Evolutionary conservation across 2,797 vertebrate genomes (phyloP).

Genomic region (Tapera naevia): DNA sequence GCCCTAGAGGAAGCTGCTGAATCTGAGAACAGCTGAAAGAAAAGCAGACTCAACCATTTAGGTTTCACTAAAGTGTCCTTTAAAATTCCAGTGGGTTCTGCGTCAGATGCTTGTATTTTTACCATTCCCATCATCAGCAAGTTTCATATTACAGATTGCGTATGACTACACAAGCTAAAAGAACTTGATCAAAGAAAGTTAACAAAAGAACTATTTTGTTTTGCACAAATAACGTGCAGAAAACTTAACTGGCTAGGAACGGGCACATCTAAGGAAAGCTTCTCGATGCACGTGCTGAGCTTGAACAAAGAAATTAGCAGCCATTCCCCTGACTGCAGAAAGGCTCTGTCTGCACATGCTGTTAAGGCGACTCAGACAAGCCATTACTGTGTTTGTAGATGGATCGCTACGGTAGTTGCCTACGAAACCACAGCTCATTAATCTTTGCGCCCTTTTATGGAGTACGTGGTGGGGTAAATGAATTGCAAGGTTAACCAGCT

Average conservation of each 20-base stretch:
- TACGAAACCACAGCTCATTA: background rate
- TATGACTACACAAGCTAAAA: background rate
- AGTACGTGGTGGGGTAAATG: background rate
- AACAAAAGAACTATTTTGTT: background rate
- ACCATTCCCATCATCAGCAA: background rate
- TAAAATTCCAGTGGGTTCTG: background rate
- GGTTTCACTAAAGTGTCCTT: background rate
- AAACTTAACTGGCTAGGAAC: background rate
- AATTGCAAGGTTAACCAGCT: slow-evolving; percentile 4
- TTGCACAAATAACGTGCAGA: background rate
- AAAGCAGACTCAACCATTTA: background rate
- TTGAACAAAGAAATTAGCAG: background rate
- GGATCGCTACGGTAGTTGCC: background rate
- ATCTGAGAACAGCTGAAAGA: background rate
- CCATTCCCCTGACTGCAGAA: background rate
- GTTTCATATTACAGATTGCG: background rate
- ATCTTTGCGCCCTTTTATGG: background rate
- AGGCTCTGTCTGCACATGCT: background rate
- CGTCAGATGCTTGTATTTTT: background rate
- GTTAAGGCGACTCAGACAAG: background rate
- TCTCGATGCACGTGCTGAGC: background rate
- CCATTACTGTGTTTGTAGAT: background rate
- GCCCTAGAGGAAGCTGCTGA: background rate
- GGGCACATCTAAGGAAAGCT: background rate
- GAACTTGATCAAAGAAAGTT: background rate